Evolutionary conservation across 92 coral and sea anemone species (phyloP), one percentile per base, ranked within the genome.

Genomic region (Phenganax subtilis): DNA sequence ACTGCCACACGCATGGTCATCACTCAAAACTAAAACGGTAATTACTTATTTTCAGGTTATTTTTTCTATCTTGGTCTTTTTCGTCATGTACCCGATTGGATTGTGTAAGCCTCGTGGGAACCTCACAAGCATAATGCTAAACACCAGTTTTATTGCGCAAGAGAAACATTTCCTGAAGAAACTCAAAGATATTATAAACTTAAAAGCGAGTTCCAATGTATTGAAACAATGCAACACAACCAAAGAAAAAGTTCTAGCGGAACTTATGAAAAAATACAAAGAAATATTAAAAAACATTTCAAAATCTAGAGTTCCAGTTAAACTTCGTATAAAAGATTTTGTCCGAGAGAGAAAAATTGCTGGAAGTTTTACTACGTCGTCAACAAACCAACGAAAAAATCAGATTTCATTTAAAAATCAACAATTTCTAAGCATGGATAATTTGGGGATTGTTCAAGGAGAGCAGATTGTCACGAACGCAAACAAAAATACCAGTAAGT

Each of bases 211-310:
- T 57, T 54, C 81, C 3, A 9, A 76, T n/a, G 70, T 59, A 4
- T 8, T 76, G 47, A 76, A 76, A 29, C 56, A 76, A 8, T 76
- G 81, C 56, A 76, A 76, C 55, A 57, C 69, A 14, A 76, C 81
- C 11, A 59, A 15, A 25, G 81, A 4, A 12, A 76, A 59, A 76
- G 56, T 76, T 10, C 30, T 57, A 0, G 81, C 70, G 0, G 69
- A 59, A 29, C 28, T 76, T 29, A 12, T 30, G 9, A 76, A 76
- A 51, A 76, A 55, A 30, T 76, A 76, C 81, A 20, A 60, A 17
- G 16, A 75, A 0, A 56, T 75, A 0, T 27, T 25, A n/a, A 59
- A 27, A 27, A 37, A 29, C 30, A 57, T 59, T 70, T 61, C 81
- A 3, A 75, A 55, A 0, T 57, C 53, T 14, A 55, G 81, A 51